Base-by-base conservation (phyloP, 1,140 invertebrate species). In the Drosophila albomicans region DNA sequence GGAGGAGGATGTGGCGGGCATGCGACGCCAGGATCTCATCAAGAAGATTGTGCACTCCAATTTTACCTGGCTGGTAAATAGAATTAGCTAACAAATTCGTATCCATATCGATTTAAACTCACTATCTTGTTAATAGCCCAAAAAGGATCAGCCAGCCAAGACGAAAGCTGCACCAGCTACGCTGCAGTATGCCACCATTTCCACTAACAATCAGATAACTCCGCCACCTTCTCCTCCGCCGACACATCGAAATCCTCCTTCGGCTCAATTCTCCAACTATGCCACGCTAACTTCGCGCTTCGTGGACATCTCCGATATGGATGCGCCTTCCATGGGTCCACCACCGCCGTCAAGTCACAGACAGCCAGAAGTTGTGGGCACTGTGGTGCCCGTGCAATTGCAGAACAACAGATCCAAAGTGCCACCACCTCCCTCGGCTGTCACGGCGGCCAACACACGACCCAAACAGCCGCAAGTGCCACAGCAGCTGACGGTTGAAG, bases 41-140 rank as follows among this genome's bases (percentile, higher is more conserved):
- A 84, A 66, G 25, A 91, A 90, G 25, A 91, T 91, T 58, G 74
- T 91, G 1, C 90, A 91, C 45, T 91, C 90, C 3, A 85, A 91
- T 25, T 91, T 48, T 28, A 91, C 82, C 1, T 91, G 90, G 90
- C 77, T 87, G 82, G 90, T 91, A 66, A 30, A 1, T 10, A 6
- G 7, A 35, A 6, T 15, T 3, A 1, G n/a, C 35, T 1, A 13
- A 2, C 10, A 8, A 41, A 28, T 38, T 2, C 13, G 3, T 20
- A 16, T 8, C 6, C 1, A 4, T 0, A 38, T 20, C 4, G 10
- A 25, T 1, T 16, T 0, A 15, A 25, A 3, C 28, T 5, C 52
- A 13, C 56, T 15, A 20, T 15, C 20, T 2, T 1, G 20, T 38
- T 2, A 1, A 46, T 30, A 88, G 85, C 85, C 85, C n/a, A 25